A percentile compares a stretch with the other conserved stretches of the same genome.
Conservation (phyloP, 1,140 invertebrate species). For the Lordiphosa mommai region DNA sequence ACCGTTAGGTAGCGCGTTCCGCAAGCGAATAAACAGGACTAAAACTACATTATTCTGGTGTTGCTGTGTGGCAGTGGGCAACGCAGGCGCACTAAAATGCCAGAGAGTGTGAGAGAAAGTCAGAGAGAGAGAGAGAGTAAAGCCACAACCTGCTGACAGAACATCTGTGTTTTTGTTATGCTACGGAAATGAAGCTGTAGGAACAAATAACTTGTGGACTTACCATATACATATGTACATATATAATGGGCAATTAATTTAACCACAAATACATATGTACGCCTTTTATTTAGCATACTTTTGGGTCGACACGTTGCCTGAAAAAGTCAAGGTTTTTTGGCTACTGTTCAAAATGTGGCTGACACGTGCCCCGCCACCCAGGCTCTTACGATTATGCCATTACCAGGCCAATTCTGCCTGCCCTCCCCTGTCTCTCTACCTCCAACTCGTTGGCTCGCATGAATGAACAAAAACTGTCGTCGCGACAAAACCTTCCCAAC, state of each 20-base stretch:
- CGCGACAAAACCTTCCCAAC: slow-evolving; percentile 30
- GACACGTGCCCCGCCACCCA: slow-evolving; percentile 18
- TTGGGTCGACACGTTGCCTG: too few species aligned
- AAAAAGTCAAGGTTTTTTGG: slow-evolving; percentile 74
- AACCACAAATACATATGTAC: neutral
- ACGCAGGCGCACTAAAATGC: slow-evolving; percentile 22
- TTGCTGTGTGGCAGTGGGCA: slow-evolving; percentile 37
- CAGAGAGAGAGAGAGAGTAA: neutral
- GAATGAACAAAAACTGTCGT: slow-evolving; percentile 43
- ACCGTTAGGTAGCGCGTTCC: slow-evolving; percentile 49
- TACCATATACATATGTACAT: slow-evolving; percentile 11
- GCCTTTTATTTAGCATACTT: slow-evolving; percentile 3
- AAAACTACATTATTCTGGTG: slow-evolving; percentile 26
- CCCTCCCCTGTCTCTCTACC: neutral
- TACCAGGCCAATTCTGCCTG: slow-evolving; percentile 31
- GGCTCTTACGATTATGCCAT: slow-evolving; percentile 30
- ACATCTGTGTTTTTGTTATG: slow-evolving; percentile 72
- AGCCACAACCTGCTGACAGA: slow-evolving; percentile 43
- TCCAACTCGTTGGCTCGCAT: neutral
- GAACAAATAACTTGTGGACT: too few species aligned
- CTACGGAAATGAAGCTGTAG: slow-evolving; percentile 35
- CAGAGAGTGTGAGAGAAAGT: neutral
- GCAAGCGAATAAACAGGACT: slow-evolving; percentile 48
- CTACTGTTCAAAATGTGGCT: slow-evolving; percentile 46
- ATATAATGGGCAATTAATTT: slow-evolving; percentile 28